Conservation (phyloP, 2,888 invertebrate species). For the Machimus atricapillus region DNA sequence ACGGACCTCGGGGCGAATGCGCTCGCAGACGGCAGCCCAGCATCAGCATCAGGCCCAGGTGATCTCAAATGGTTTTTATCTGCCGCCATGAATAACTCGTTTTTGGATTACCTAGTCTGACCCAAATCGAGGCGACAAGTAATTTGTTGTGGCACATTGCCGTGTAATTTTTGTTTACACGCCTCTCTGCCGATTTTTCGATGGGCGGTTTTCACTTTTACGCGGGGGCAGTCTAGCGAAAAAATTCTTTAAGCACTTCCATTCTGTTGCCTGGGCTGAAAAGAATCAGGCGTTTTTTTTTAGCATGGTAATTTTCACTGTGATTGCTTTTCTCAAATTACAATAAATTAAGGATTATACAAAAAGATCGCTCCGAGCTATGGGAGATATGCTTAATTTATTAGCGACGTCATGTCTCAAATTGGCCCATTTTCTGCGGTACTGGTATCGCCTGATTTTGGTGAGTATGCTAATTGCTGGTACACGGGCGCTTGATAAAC, state of each 20-base stretch:
- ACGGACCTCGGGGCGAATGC: not conserved
- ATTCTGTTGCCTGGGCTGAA: not conserved
- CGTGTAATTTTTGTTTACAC: slow-evolving; percentile 3
- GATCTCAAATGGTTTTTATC: slow-evolving; percentile 10
- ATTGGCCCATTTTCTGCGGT: not conserved
- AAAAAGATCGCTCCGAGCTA: not conserved
- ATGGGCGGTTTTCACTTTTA: slow-evolving; percentile 12
- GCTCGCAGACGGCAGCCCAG: not conserved
- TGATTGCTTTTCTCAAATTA: not conserved
- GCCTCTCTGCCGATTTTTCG: not conserved
- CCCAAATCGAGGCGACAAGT: slow-evolving; percentile 20
- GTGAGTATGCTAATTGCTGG: slow-evolving; percentile 27
- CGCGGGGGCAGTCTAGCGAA: not conserved
- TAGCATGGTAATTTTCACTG: not conserved
- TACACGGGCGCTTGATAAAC: not conserved
- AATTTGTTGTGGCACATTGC: slow-evolving; percentile 2
- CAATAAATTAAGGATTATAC: not conserved
- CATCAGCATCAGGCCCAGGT: not conserved
- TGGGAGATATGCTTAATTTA: not conserved
- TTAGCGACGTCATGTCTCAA: not conserved
- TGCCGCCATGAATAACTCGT: not conserved
- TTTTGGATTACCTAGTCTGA: slow-evolving; percentile 29
- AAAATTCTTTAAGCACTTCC: not conserved
- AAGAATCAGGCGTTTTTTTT: not conserved
- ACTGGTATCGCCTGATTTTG: not conserved